A percentile compares a stretch with the other conserved stretches of the same genome.
These are phyloP conservation scores for Heterohyrax brucei DNA, from an alignment of 2,797 vertebrate genomes.

Conservation along the genomic window DNA sequence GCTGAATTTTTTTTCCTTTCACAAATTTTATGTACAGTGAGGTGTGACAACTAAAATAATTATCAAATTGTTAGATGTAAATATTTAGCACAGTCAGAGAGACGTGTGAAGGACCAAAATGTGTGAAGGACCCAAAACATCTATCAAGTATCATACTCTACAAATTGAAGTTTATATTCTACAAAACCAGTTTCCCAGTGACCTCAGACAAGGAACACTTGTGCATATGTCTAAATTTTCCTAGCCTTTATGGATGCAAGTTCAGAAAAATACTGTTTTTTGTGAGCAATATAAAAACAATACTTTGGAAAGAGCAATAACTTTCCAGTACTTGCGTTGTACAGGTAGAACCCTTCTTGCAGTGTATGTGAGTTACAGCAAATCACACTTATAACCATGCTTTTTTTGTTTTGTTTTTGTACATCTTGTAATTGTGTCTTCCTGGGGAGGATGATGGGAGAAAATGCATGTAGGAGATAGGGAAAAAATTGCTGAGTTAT, in stretches of 20 bases:
- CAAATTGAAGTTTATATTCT: background rate
- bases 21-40: background rate
- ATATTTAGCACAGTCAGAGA: background rate
- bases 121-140: background rate
- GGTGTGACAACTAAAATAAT: background rate
- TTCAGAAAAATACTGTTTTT: constrained; percentile 17
- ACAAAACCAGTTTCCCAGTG: background rate
- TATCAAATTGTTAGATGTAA: background rate
- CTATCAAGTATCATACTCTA: background rate
- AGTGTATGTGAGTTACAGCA: too few relatives aligned
- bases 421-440: too few relatives aligned
- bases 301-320: background rate
- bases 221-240: background rate
- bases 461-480: too few relatives aligned
- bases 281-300: background rate
- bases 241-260: constrained; percentile 30
- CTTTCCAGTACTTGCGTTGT: background rate
- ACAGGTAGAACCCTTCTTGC: too few relatives aligned
- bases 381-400: too few relatives aligned
- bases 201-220: background rate
- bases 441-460: too few relatives aligned
- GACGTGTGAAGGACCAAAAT: background rate
- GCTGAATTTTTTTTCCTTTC: background rate
- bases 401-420: too few relatives aligned
- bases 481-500: too few relatives aligned